Evolutionary conservation across 2,113 vertebrate species (phyloP).

Genomic region (Oplegnathus fasciatus): DNA sequence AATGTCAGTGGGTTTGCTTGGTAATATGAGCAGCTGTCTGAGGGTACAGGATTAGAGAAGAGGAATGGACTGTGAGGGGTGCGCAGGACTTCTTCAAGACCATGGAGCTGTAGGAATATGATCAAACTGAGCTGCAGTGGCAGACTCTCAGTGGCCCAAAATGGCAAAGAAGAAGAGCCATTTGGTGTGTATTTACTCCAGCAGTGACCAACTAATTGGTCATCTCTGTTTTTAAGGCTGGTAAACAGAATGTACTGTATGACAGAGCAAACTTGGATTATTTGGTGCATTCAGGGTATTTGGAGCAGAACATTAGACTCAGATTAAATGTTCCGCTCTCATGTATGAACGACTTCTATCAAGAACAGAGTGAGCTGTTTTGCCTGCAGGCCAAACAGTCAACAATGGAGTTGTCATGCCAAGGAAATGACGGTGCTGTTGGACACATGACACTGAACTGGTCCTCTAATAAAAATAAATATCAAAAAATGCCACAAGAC

Average conservation of each 20-base stretch:
- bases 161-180: neutral
- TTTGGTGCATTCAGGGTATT: neutral
- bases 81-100: constrained; percentile 6
- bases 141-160: neutral
- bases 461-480: neutral
- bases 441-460: neutral
- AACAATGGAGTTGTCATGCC: neutral
- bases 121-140: constrained; percentile 8
- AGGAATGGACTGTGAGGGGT: neutral
- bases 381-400: constrained; percentile 25
- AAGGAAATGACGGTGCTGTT: neutral
- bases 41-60: constrained; percentile 4
- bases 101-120: neutral
- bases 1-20: constrained; percentile 22
- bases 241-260: neutral
- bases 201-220: neutral
- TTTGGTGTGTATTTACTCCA: constrained; percentile 24
- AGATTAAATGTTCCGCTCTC: constrained; percentile 13
- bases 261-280: constrained; percentile 12
- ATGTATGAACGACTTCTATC: constrained; percentile 14
- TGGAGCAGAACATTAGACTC: constrained; percentile 6
- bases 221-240: constrained; percentile 4
- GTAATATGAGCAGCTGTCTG: constrained; percentile 10
- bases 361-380: neutral
- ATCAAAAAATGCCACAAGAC: neutral